Evolutionary conservation across 2,888 invertebrate species (phyloP).

Genomic region (Agrotis segetum): DNA sequence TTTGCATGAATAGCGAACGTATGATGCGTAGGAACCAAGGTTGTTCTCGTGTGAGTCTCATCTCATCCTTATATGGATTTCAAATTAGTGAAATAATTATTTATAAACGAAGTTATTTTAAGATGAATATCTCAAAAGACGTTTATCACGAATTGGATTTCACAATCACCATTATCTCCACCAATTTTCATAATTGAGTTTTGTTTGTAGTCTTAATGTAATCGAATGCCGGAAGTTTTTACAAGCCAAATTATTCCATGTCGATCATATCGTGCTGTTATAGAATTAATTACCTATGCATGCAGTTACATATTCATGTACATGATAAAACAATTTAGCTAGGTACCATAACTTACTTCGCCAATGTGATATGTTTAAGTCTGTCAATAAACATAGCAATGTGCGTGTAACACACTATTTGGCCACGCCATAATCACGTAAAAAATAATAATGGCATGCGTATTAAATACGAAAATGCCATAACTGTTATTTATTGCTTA

Average conservation of each 20-base stretch:
- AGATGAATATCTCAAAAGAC: background rate
- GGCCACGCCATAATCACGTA: constrained; percentile 32
- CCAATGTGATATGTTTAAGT: constrained; percentile 13
- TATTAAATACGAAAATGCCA: constrained; percentile 49
- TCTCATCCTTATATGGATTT: constrained; percentile 23
- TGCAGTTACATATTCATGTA: background rate
- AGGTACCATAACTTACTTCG: background rate
- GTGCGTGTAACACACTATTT: constrained; percentile 44
- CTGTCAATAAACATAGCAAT: constrained; percentile 32
- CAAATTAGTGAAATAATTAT: constrained; percentile 22
- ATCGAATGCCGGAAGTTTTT: constrained; percentile 37
- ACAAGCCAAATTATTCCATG: constrained; percentile 28
- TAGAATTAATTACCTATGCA: constrained; percentile 5
- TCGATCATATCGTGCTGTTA: constrained; percentile 16
- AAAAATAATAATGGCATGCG: constrained; percentile 39
- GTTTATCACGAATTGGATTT: constrained; percentile 25
- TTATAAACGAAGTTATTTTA: background rate
- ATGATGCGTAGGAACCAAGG: constrained; percentile 33
- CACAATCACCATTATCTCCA: constrained; percentile 9
- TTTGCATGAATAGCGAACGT: constrained; percentile 39
- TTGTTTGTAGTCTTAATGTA: background rate
- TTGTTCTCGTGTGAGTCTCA: constrained; percentile 33
- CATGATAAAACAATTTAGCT: background rate
- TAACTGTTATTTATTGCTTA: constrained; percentile 52
- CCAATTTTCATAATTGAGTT: constrained; percentile 20